A percentile compares a stretch with the other conserved stretches of the same genome.
Conservation (phyloP, 35 echinoderm and acorn worm genomes). For the Acanthaster planci region DNA sequence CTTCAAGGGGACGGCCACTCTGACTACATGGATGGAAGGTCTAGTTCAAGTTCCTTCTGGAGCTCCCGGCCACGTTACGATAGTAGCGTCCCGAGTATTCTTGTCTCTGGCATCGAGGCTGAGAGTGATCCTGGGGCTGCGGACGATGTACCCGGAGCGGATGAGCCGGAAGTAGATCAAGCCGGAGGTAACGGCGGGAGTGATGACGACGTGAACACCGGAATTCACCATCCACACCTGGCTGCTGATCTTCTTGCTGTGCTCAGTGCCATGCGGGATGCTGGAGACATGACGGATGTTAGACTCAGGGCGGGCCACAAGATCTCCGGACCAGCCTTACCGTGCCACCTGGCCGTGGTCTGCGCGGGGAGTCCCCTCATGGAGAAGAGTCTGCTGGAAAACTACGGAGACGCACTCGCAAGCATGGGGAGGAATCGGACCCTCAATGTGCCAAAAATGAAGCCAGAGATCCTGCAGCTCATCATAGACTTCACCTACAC, state of each 20-base stretch:
- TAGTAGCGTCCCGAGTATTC: conserved; percentile 71
- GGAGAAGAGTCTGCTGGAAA: conserved; percentile 27
- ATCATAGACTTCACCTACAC: conserved; percentile 85
- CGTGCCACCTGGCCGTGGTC: conserved; percentile 74
- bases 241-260: conserved; percentile 60
- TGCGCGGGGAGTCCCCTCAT: conserved; percentile 89
- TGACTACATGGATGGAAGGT: no score
- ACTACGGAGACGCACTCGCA: conserved; percentile 27
- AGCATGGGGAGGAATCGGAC: not conserved
- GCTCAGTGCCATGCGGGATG: conserved; percentile 72
- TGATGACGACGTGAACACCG: conserved; percentile 5
- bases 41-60: conserved; percentile 9
- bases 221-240: conserved; percentile 63
- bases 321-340: not conserved
- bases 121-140: conserved; percentile 6
- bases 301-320: conserved; percentile 40
- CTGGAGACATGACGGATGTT: conserved; percentile 74
- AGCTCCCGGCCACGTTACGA: conserved; percentile 51
- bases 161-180: not conserved
- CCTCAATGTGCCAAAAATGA: conserved; percentile 56
- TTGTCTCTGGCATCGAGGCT: conserved; percentile 71
- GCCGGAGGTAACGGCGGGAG: not conserved
- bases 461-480: conserved; percentile 51
- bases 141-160: not conserved
- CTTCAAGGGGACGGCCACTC: no score